Evolutionary conservation across 2,113 vertebrate genomes (phyloP), one percentile per base, ranked within the genome.

Genomic region (Montifringilla adamsi): DNA sequence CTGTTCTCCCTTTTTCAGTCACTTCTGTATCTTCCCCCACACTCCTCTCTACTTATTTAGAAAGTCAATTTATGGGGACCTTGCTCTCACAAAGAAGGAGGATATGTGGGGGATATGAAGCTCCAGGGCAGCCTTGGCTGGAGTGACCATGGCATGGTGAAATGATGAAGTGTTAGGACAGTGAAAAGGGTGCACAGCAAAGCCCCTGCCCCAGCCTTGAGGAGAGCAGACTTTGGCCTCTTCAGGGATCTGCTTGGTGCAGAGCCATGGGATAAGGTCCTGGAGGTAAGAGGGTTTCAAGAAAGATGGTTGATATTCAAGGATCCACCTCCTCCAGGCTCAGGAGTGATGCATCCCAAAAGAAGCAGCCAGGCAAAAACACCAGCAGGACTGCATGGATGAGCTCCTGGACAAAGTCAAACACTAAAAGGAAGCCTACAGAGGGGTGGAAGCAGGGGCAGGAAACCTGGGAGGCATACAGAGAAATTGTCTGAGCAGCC

Each of bases 221-320:
- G 39, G 33, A 24, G 33, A 74, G 37, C 44, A 74, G 33, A 24
- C 27, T 39, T 28, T 17, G 60, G 37, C 7, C 44, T 52, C 37
- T 17, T 9, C 37, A 17, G 44, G 10, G 33, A 66, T 59, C 37
- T 66, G 77, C 22, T 37, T 20, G 15, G 60, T 50, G 24, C 15
- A 59, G 23, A 28, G 27, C 19, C 1, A 0, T 14, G 33, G 33
- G 53, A 20, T 39, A 53, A 82, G 17, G 62, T 13, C 60, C 23
- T 26, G 30, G 46, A 41, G 28, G 22, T 27, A 23, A 44, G 33
- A 74, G 37, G 6, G 7, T 0, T 1, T n/a, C 67, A 56, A 1
- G 30, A 72, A 72, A 52, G 17, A 1, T 52, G 68, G 22, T 37
- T 1, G 9, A 0, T 44, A 28, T 20, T 7, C 31, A 43, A 33